These are phyloP conservation scores for Lasioglossum vierecki DNA, from an alignment of 2,888 invertebrate genomes.

Conservation along the genomic window DNA sequence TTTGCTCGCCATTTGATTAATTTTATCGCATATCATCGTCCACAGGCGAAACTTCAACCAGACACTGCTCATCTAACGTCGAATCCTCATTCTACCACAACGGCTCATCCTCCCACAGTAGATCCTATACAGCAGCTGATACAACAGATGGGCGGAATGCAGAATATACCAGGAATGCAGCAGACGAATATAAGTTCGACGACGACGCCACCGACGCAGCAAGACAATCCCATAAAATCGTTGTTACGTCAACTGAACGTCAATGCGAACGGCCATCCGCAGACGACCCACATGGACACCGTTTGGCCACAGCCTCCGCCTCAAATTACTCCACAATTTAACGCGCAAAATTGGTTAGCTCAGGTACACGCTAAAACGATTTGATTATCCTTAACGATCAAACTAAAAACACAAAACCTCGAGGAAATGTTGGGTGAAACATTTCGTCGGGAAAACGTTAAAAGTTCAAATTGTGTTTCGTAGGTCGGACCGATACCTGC, in stretches of 20 bases:
- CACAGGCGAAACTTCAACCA: conserved; percentile 75
- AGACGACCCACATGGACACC: conserved; percentile 77
- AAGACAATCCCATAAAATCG: conserved; percentile 85
- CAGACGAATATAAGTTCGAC: conserved; percentile 74
- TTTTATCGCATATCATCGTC: not conserved
- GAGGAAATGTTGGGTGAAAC: not conserved
- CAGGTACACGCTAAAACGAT: conserved; percentile 70
- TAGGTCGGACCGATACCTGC: conserved; percentile 80
- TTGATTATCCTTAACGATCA: not conserved
- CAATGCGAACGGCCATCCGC: conserved; percentile 77
- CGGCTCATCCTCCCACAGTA: conserved; percentile 77
- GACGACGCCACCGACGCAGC: conserved; percentile 71
- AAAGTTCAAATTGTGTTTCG: conserved; percentile 11
- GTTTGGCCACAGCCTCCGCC: conserved; percentile 82
- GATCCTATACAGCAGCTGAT: conserved; percentile 85
- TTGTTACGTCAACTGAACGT: conserved; percentile 84
- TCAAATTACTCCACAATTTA: conserved; percentile 79
- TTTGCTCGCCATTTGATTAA: not conserved
- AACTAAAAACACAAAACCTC: not conserved
- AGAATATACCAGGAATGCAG: conserved; percentile 81
- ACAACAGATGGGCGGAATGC: conserved; percentile 85
- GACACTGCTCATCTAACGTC: conserved; percentile 75
- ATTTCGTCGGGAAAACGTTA: not conserved
- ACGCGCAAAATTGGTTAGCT: conserved; percentile 81
- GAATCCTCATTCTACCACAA: conserved; percentile 74